Evolutionary conservation across 2,888 invertebrate genomes (phyloP).

Genomic region (Dolichopus griseipennis): DNA sequence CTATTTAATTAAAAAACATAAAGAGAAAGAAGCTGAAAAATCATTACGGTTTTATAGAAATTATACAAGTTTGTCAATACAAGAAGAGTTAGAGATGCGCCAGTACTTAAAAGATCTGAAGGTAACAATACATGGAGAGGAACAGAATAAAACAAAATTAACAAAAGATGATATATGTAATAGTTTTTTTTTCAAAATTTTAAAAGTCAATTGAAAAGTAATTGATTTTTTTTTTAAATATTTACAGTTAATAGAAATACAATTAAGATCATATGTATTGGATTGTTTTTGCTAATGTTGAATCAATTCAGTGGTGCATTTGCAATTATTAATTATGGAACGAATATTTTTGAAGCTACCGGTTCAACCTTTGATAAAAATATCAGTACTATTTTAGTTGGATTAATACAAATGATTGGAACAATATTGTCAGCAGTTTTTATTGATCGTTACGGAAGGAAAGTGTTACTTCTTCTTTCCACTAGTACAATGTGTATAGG

Average conservation of each 20-base stretch:
- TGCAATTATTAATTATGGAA: constrained; percentile 21
- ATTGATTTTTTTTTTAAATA: neutral
- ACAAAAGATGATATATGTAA: constrained; percentile 20
- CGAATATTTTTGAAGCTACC: constrained; percentile 20
- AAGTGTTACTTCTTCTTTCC: constrained; percentile 17
- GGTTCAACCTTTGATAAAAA: constrained; percentile 21
- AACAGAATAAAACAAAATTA: constrained; percentile 9
- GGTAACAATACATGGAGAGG: constrained; percentile 9
- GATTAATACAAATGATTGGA: constrained; percentile 21
- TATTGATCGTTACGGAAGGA: constrained; percentile 21
- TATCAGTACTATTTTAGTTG: constrained; percentile 21
- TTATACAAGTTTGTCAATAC: neutral
- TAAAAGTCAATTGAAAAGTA: too few species aligned
- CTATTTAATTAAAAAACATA: constrained; percentile 17
- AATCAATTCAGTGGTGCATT: constrained; percentile 23
- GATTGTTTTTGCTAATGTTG: constrained; percentile 5
- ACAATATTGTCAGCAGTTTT: constrained; percentile 20
- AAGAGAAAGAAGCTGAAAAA: constrained; percentile 17
- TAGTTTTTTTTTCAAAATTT: neutral
- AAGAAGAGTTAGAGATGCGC: constrained; percentile 4
- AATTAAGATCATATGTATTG: neutral
- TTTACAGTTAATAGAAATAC: neutral
- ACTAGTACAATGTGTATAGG: constrained; percentile 17
- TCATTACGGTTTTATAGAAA: constrained; percentile 21
- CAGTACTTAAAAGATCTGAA: constrained; percentile 13